Conservation (phyloP, 2,888 invertebrate species). For the Himalopsyche kuldschensis region DNA sequence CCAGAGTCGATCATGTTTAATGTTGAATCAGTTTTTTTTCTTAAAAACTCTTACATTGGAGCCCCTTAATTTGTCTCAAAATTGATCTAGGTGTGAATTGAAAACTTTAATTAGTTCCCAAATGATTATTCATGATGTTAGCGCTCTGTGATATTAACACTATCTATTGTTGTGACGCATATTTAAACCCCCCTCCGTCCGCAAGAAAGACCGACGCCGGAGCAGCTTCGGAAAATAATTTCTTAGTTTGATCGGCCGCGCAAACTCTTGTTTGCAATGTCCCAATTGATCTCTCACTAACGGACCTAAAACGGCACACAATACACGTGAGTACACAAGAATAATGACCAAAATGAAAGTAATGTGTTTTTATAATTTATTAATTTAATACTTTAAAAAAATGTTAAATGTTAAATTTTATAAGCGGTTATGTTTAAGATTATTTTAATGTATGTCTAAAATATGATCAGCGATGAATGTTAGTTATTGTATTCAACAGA, state of each 20-base stretch:
- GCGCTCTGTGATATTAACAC: constrained; percentile 39
- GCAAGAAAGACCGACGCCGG: constrained; percentile 11
- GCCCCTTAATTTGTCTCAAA: no score
- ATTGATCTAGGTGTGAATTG: no score
- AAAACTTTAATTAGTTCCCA: no score
- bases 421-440: no score
- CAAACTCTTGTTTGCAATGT: constrained; percentile 7
- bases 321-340: constrained; percentile 19
- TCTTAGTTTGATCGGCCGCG: constrained; percentile 30
- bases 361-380: background rate
- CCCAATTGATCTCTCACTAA: background rate
- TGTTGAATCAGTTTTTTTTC: no score
- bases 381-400: background rate
- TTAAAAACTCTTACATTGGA: no score
- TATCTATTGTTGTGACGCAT: constrained; percentile 39
- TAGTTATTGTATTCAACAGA: no score
- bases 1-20: no score
- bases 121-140: constrained; percentile 12
- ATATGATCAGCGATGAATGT: no score
- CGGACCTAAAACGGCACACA: background rate
- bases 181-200: constrained; percentile 30
- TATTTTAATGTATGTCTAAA: no score
- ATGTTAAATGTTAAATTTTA: no score
- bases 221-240: constrained; percentile 26
- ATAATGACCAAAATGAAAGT: constrained; percentile 1